Base-by-base conservation (phyloP, 2,113 vertebrate species). In the Cyanoramphus novaezelandiae region DNA sequence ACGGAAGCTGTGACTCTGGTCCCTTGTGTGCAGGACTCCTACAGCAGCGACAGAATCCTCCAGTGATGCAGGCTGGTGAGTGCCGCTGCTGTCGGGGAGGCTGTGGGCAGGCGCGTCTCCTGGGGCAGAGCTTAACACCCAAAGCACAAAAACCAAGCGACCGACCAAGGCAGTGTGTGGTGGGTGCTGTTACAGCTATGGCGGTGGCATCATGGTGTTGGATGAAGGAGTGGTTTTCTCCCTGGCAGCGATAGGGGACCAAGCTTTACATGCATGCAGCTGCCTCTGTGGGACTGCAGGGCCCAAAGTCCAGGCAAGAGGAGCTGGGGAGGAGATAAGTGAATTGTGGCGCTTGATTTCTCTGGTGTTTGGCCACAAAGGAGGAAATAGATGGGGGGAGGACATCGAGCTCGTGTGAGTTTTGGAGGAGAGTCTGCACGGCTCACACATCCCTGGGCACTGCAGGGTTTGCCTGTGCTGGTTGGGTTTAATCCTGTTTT, bases 1-100 rank as follows among this genome's bases (percentile, higher is more conserved):
- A 0, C 1, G 1, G 13, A 7, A 18, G 46, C 23, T 37, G 23
- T 43, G 62, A 16, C 2, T 90, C 12, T 1, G 1, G 2, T 68
- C 5, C 8, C 17, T 46, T 0, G 1, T 0, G 0, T 1, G 1
- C 7, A 21, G 2, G 37, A 7, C 33, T 50, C 17, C 11, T 8
- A 1, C 5, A 25, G 57, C 62, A 3, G 6, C 6, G 37, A 16
- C 8, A 7, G 6, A 46, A 6, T 1, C 4, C 57, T 49, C 10
- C 43, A 10, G 87, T 0, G 0, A 3, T 0, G 5, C 15, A 2
- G 19, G 1, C 0, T 0, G 33, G 85, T 83, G 55, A 92, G 90
- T 90, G 68, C 2, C 20, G 27, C 3, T 16, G 19, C 8, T 24
- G 23, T 8, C 41, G 80, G 0, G 6, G 47, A 8, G 59, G 28